A percentile compares a stretch with the other conserved stretches of the same genome.
Conservation (phyloP, 2,888 invertebrate species). For the Torymus auratus region DNA sequence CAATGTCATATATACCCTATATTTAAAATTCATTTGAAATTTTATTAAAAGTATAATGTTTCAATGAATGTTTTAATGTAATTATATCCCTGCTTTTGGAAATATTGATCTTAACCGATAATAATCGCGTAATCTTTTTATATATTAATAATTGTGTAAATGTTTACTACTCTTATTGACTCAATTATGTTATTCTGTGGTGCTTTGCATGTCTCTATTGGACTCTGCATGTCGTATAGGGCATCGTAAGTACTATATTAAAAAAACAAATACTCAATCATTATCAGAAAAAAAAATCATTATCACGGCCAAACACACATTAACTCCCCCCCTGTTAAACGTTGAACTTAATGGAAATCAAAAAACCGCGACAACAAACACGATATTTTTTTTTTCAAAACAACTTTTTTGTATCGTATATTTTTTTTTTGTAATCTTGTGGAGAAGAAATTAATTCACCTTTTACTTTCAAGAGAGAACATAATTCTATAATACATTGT, state of each 20-base stretch:
- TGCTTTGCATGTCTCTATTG: constrained; percentile 77
- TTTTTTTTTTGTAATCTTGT: too few species aligned
- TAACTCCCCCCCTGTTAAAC: constrained; percentile 4
- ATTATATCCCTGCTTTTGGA: background rate
- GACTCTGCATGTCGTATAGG: constrained; percentile 76
- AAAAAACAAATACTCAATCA: constrained; percentile 59
- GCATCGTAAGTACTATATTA: constrained; percentile 75
- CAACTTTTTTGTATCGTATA: too few species aligned
- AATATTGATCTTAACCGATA: background rate
- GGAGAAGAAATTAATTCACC: too few species aligned
- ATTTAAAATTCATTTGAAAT: too few species aligned
- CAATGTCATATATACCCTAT: too few species aligned
- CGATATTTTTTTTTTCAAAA: background rate
- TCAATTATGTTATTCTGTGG: constrained; percentile 75
- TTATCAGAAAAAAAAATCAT: constrained; percentile 39
- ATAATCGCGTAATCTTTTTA: too few species aligned
- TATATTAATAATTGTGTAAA: constrained; percentile 65
- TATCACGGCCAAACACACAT: constrained; percentile 42
- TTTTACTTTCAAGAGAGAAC: constrained; percentile 17
- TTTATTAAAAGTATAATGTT: too few species aligned
- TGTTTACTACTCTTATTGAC: constrained; percentile 72
- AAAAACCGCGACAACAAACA: background rate
- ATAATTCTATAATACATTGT: constrained; percentile 26
- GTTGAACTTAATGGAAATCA: background rate
- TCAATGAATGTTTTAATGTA: too few species aligned